Evolutionary conservation across 2,797 vertebrate species (phyloP).

Genomic region (Spondyliosoma cantharus): DNA sequence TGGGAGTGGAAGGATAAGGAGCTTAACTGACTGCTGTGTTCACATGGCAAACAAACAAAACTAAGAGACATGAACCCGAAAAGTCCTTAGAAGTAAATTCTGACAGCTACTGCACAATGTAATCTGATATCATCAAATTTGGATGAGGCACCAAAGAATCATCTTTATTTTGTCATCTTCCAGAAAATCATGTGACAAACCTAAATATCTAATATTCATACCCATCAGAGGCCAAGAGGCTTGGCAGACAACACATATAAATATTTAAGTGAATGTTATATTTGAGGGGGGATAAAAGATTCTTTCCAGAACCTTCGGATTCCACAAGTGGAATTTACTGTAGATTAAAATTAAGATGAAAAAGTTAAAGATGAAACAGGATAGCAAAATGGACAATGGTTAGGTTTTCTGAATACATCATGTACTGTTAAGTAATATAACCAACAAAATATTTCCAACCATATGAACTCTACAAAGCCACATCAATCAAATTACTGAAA

Average conservation of each 20-base stretch:
- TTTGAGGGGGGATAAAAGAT: conserved; percentile 7
- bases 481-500: not conserved
- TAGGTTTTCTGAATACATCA: not conserved
- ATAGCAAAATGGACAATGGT: not conserved
- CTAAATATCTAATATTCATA: conserved; percentile 70
- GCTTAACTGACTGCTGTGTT: not conserved
- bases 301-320: not conserved
- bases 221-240: conserved; percentile 44
- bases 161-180: conserved; percentile 20
- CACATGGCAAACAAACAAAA: conserved; percentile 3
- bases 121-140: conserved; percentile 1
- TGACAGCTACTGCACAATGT: not conserved
- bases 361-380: not conserved
- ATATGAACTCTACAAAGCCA: not conserved
- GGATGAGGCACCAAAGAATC: not conserved
- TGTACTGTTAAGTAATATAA: not conserved
- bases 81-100: not conserved
- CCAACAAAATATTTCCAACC: not conserved
- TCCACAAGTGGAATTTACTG: not conserved
- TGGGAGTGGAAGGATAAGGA: not conserved
- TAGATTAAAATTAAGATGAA: not conserved
- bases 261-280: conserved; percentile 62
- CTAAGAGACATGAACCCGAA: not conserved
- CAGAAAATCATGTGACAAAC: conserved; percentile 21
- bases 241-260: conserved; percentile 59